Evolutionary conservation across 2,113 vertebrate species (phyloP).

Genomic region (Crotalus viridis): DNA sequence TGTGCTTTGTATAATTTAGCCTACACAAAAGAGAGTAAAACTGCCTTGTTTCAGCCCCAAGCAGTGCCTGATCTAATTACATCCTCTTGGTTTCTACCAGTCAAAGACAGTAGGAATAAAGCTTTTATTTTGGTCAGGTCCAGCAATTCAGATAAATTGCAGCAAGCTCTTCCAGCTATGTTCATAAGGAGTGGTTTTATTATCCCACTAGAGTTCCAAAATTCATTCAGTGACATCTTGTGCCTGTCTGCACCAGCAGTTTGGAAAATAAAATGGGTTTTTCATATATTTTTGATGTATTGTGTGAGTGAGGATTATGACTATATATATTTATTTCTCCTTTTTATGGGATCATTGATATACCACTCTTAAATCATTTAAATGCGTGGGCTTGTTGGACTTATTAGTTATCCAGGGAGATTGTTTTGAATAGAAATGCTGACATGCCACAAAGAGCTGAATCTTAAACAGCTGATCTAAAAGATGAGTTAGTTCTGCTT

Average conservation of each 20-base stretch:
- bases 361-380: conserved; percentile 18
- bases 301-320: conserved; percentile 18
- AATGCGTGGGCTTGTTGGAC: background rate
- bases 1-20: background rate
- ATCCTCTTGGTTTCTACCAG: background rate
- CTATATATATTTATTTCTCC: background rate
- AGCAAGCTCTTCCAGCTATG: background rate
- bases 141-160: background rate
- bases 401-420: background rate
- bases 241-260: conserved; percentile 24
- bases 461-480: background rate
- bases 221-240: background rate
- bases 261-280: conserved; percentile 34
- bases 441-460: background rate
- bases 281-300: conserved; percentile 19
- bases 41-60: background rate
- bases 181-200: background rate
- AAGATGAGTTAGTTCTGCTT: background rate
- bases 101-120: conserved; percentile 18
- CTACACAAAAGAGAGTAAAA: background rate
- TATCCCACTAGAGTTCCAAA: conserved; percentile 28
- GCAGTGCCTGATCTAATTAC: background rate
- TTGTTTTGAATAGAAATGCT: background rate
- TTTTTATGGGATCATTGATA: background rate
- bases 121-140: conserved; percentile 15